Evolutionary conservation across 1,140 invertebrate species (phyloP).

Genomic region (Drosophila mayri): DNA sequence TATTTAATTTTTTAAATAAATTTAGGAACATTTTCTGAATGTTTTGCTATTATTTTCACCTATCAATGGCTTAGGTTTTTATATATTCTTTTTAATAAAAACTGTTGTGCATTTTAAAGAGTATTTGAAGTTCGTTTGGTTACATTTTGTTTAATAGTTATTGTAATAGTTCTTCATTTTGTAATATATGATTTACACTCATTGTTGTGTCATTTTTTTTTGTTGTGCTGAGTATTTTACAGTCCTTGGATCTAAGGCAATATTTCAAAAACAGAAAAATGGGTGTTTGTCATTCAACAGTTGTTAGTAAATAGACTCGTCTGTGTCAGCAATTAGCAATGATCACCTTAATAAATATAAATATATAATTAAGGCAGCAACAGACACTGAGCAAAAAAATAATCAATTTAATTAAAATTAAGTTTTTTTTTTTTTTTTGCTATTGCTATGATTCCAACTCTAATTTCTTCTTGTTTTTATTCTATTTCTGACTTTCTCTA

Average conservation of each 20-base stretch:
- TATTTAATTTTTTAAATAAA: neutral
- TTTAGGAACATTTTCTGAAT: neutral
- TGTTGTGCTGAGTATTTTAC: too few relatives aligned
- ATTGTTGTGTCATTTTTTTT: neutral
- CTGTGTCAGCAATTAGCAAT: slow-evolving; percentile 28
- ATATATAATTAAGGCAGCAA: neutral
- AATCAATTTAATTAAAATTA: too few relatives aligned
- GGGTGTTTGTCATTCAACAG: neutral
- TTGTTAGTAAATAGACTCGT: slow-evolving; percentile 16
- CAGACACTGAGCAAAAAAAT: neutral
- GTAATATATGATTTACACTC: neutral
- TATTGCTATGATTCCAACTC: too few relatives aligned
- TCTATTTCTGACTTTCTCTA: too few relatives aligned
- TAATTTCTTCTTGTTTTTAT: too few relatives aligned
- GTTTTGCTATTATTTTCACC: too few relatives aligned
- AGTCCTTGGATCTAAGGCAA: slow-evolving; percentile 9
- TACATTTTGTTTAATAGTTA: neutral
- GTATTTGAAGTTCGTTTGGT: neutral
- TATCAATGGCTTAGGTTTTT: too few relatives aligned
- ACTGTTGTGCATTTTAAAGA: neutral
- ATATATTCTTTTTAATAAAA: neutral
- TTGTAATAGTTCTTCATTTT: neutral
- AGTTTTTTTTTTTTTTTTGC: too few relatives aligned
- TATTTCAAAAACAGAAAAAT: neutral
- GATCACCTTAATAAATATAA: slow-evolving; percentile 21